Evolutionary conservation across 2,888 invertebrate species (phyloP).

Genomic region (Odontocerum albicorne): DNA sequence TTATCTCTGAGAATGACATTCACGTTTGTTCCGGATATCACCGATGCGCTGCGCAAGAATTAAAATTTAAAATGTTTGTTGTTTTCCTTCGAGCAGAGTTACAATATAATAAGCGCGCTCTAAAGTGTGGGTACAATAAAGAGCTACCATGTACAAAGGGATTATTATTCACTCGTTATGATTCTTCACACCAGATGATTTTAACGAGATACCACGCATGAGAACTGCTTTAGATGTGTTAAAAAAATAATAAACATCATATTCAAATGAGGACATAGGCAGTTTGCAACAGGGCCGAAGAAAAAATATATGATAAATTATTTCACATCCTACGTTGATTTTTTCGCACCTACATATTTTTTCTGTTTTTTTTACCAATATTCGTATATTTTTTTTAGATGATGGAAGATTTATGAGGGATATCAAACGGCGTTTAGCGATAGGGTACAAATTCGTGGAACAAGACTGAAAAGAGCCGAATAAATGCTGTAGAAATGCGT

Average conservation of each 20-base stretch:
- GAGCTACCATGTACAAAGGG: constrained; percentile 16
- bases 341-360: too few relatives aligned
- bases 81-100: too few relatives aligned
- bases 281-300: not conserved
- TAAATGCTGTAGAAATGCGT: too few relatives aligned
- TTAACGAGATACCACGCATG: constrained; percentile 13
- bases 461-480: too few relatives aligned
- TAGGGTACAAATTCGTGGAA: too few relatives aligned
- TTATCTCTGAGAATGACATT: constrained; percentile 8
- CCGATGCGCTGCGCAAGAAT: not conserved
- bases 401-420: too few relatives aligned
- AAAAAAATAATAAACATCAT: constrained; percentile 14
- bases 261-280: constrained; percentile 13
- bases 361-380: too few relatives aligned
- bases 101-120: not conserved
- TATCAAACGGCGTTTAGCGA: too few relatives aligned
- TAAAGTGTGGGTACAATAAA: not conserved
- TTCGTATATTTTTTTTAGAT: too few relatives aligned
- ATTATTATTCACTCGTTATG: constrained; percentile 13
- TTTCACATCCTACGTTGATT: too few relatives aligned
- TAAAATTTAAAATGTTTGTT: constrained; percentile 1
- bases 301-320: too few relatives aligned
- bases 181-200: constrained; percentile 15
- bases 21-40: constrained; percentile 5
- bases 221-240: constrained; percentile 15